Conservation (phyloP, 2,113 vertebrate genomes). For the Dendrocopos noguchii region DNA sequence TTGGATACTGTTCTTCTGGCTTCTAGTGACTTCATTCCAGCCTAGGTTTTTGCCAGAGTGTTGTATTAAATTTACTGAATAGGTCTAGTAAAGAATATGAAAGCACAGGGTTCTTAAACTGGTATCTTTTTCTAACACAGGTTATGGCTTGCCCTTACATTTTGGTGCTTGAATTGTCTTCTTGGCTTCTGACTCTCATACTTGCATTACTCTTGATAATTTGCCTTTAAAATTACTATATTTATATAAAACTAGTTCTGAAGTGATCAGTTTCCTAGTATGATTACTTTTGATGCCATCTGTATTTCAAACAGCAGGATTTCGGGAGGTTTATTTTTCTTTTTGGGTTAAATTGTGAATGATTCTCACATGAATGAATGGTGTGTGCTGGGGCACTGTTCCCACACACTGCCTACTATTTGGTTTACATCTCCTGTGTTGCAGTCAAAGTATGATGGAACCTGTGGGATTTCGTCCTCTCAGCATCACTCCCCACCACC, state of each 20-base stretch:
- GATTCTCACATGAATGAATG: neutral
- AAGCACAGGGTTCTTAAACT: neutral
- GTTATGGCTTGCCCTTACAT: neutral
- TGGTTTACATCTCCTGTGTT: neutral
- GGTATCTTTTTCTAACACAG: neutral
- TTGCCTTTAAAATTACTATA: neutral
- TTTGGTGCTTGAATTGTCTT: neutral
- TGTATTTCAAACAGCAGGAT: neutral
- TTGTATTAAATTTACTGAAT: neutral
- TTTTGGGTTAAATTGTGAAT: neutral
- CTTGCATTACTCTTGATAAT: neutral
- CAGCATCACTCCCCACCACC: neutral
- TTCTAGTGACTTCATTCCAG: neutral
- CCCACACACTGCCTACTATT: neutral
- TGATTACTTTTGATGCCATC: neutral
- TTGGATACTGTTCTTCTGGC: neutral
- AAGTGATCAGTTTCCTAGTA: neutral
- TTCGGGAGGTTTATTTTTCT: neutral
- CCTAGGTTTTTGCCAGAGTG: neutral
- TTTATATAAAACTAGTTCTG: neutral
- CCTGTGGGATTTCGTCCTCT: neutral
- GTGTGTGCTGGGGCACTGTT: neutral
- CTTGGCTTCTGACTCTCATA: neutral
- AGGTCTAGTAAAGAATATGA: neutral
- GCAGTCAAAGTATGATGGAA: neutral